Percentiles rank a stretch among this genome's conserved stretches.
These are phyloP conservation scores for Eilema caniola DNA, from an alignment of 2,888 invertebrate genomes.

Conservation along the genomic window DNA sequence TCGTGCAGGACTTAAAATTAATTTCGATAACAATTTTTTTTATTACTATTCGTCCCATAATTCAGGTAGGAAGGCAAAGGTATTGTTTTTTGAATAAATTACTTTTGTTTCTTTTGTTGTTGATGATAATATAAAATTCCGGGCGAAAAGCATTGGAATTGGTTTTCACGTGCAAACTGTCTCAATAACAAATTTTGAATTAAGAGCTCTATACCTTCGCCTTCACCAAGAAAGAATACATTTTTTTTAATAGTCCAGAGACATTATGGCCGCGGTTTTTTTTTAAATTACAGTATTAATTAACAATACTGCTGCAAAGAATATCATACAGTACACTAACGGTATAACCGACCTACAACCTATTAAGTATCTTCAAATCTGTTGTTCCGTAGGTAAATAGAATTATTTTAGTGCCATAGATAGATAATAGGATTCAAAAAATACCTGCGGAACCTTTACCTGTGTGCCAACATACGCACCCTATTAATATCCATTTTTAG, in stretches of 20 bases:
- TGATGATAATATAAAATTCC: background rate
- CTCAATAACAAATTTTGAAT: background rate
- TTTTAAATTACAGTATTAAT: slow-evolving; percentile 65
- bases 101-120: background rate
- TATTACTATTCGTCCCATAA: slow-evolving; percentile 67
- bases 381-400: slow-evolving; percentile 40
- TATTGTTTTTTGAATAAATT: slow-evolving; percentile 17
- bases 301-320: slow-evolving; percentile 78
- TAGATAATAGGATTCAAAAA: slow-evolving; percentile 21
- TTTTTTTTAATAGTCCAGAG: slow-evolving; percentile 63
- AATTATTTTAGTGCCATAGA: slow-evolving; percentile 19
- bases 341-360: slow-evolving; percentile 63
- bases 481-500: slow-evolving; percentile 51
- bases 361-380: slow-evolving; percentile 68
- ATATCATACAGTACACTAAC: slow-evolving; percentile 70
- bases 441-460: slow-evolving; percentile 33
- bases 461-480: slow-evolving; percentile 33
- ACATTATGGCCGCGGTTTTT: slow-evolving; percentile 77
- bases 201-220: slow-evolving; percentile 53
- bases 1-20: slow-evolving; percentile 41
- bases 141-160: background rate
- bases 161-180: background rate
- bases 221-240: slow-evolving; percentile 56
- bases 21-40: slow-evolving; percentile 72
- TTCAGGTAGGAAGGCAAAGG: slow-evolving; percentile 62